These are phyloP conservation scores for Hypothenemus hampei DNA, from an alignment of 1,140 invertebrate species.

Conservation along the genomic window DNA sequence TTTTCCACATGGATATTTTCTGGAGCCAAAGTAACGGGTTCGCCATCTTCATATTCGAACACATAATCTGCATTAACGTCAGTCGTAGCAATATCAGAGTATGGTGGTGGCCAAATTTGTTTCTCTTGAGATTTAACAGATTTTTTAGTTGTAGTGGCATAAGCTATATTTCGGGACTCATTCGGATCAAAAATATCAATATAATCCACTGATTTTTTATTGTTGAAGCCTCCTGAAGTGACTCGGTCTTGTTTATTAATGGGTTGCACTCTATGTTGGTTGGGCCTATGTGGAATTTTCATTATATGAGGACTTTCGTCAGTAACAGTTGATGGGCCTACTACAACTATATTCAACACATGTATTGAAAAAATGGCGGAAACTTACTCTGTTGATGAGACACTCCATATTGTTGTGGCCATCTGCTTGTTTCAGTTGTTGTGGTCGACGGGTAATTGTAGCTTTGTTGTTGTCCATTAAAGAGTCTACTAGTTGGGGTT, in stretches of 20 bases:
- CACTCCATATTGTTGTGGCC: too few relatives aligned
- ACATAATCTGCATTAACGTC: conserved; percentile 52
- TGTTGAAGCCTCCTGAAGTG: conserved; percentile 11
- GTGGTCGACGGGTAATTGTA: too few relatives aligned
- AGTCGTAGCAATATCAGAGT: conserved; percentile 30
- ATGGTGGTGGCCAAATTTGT: conserved; percentile 38
- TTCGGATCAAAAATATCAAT: conserved; percentile 26
- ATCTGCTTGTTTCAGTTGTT: too few relatives aligned
- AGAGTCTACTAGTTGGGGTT: too few relatives aligned
- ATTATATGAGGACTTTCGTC: conserved; percentile 7
- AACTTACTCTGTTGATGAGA: too few relatives aligned
- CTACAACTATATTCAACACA: too few relatives aligned
- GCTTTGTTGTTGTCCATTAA: too few relatives aligned
- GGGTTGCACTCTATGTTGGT: conserved; percentile 2
- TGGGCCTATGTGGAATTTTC: conserved; percentile 4
- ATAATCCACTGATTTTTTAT: conserved; percentile 26
- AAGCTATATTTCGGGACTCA: conserved; percentile 8
- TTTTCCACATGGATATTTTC: conserved; percentile 25
- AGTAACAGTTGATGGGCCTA: too few relatives aligned
- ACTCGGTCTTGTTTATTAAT: conserved; percentile 6
- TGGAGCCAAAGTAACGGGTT: conserved; percentile 27
- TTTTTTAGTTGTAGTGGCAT: conserved; percentile 11
- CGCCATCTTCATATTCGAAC: conserved; percentile 37
- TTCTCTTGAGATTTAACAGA: conserved; percentile 13
- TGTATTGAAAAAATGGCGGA: too few relatives aligned